Evolutionary conservation across 2,113 vertebrate species (phyloP).

Genomic region (Cynoglossus semilaevis): DNA sequence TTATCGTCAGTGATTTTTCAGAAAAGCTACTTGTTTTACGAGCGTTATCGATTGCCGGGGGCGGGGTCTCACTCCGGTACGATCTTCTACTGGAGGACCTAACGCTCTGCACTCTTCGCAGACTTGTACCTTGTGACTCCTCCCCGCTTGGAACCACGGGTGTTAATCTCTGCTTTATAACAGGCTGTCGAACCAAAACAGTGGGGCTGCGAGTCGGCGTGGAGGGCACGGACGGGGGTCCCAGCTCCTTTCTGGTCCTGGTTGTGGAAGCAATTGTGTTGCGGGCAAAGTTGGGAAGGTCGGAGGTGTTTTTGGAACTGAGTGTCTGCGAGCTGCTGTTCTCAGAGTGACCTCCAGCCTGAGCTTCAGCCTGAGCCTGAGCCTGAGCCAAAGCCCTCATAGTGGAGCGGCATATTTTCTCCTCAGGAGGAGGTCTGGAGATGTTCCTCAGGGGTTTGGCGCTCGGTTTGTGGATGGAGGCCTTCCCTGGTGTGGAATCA

Average conservation of each 20-base stretch:
- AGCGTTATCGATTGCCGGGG: constrained; percentile 47
- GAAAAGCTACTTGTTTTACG: constrained; percentile 72
- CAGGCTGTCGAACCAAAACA: constrained; percentile 74
- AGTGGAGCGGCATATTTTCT: constrained; percentile 84
- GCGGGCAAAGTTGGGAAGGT: constrained; percentile 86
- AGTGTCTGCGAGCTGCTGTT: constrained; percentile 59
- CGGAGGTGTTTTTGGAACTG: constrained; percentile 52
- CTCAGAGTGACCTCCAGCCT: constrained; percentile 52
- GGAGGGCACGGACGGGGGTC: constrained; percentile 52
- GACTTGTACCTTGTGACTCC: constrained; percentile 55
- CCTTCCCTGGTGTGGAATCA: constrained; percentile 67
- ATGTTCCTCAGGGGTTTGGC: constrained; percentile 84
- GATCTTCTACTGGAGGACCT: constrained; percentile 69
- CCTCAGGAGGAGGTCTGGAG: constrained; percentile 80
- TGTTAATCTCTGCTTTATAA: constrained; percentile 69
- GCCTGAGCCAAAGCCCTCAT: constrained; percentile 74
- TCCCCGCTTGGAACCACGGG: constrained; percentile 53
- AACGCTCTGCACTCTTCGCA: constrained; percentile 82
- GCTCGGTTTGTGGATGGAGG: constrained; percentile 80
- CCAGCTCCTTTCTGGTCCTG: constrained; percentile 77
- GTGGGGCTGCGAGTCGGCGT: constrained; percentile 70
- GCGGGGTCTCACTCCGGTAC: constrained; percentile 64
- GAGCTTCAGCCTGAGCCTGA: constrained; percentile 52
- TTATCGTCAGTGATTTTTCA: constrained; percentile 70
- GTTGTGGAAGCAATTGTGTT: constrained; percentile 91